phyloP scores from a whole-genome alignment of 2,888 invertebrate species.

The Acanthosepion pharaonis region DNA sequence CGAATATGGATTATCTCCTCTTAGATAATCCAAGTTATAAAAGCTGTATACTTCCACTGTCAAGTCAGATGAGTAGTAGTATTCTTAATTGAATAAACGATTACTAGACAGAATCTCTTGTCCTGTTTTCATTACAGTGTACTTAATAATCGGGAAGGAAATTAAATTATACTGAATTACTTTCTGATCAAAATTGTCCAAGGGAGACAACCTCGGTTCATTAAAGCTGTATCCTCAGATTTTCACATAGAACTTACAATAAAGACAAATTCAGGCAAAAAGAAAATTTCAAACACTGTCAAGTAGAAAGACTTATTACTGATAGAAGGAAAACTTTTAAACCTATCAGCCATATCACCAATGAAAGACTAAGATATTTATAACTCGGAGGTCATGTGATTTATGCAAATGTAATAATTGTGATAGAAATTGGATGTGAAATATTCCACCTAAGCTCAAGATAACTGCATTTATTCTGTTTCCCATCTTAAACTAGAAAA shows the following conservation, averaged over 20 bases:
- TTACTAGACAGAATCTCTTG: too few relatives aligned
- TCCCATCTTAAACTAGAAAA: neutral
- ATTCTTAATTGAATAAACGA: too few relatives aligned
- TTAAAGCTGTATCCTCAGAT: neutral
- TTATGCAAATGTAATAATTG: slow-evolving; percentile 12
- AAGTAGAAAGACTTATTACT: neutral
- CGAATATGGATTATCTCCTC: too few relatives aligned
- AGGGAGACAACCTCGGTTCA: too few relatives aligned
- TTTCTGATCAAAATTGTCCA: neutral
- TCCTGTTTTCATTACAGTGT: too few relatives aligned
- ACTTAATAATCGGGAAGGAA: neutral
- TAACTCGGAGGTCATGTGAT: neutral
- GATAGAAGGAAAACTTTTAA: slow-evolving; percentile 6
- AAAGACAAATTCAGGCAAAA: neutral
- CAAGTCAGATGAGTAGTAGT: too few relatives aligned
- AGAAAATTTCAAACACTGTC: neutral
- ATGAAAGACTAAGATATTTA: neutral
- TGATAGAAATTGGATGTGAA: neutral
- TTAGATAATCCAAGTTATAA: too few relatives aligned
- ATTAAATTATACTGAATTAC: neutral
- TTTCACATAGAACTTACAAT: neutral
- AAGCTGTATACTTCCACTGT: too few relatives aligned
- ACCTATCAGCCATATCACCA: neutral
- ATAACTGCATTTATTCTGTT: neutral
- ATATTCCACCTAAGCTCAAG: neutral